Evolutionary conservation across 2,113 vertebrate species (phyloP).

Genomic region (Pterocles orientalis): DNA sequence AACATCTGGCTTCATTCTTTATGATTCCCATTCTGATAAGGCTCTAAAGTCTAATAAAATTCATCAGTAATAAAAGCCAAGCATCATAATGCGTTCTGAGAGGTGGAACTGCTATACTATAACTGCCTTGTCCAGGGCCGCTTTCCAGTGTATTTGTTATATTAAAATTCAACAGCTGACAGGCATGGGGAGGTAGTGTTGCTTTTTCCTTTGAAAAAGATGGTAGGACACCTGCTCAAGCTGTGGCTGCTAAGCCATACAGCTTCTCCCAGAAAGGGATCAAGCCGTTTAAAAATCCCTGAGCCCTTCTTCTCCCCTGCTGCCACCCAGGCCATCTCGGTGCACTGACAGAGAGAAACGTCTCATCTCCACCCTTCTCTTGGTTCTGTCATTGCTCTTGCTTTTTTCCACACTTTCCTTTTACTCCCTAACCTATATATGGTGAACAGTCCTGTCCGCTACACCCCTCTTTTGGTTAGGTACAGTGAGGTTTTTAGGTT

Average conservation of each 20-base stretch:
- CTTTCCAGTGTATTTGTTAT: neutral
- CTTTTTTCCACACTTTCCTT: neutral
- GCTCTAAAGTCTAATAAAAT: neutral
- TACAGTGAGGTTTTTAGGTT: neutral
- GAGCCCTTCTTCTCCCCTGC: neutral
- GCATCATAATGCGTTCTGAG: accelerated
- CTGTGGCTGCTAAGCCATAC: neutral
- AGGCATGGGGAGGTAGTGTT: neutral
- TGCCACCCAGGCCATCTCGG: accelerated
- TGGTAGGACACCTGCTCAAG: neutral
- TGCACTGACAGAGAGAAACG: neutral
- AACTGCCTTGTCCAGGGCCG: neutral
- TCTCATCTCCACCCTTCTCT: neutral
- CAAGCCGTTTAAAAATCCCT: neutral
- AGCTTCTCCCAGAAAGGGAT: neutral
- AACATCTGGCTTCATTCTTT: constrained; percentile 39
- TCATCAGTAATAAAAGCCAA: neutral
- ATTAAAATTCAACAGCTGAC: neutral
- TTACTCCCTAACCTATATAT: neutral
- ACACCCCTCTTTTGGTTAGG: neutral
- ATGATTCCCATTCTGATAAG: constrained; percentile 26
- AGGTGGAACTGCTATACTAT: neutral
- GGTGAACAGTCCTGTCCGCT: neutral
- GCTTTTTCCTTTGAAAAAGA: neutral
- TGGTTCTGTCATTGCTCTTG: neutral